Evolutionary conservation across 2,888 invertebrate genomes (phyloP).

Genomic region (Platerodrilus igneus): DNA sequence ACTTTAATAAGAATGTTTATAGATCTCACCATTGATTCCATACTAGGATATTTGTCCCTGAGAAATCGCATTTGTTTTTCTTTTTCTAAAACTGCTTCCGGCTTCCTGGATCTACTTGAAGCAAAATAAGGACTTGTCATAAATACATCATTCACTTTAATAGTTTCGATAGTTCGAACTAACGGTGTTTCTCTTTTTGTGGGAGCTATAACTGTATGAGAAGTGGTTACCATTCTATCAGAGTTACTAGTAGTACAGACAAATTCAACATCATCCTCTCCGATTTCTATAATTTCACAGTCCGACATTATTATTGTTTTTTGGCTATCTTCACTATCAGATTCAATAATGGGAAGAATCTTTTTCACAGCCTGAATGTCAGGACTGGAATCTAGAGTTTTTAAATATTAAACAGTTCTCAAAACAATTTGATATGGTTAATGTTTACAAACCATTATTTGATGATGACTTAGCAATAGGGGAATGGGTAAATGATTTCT

Average conservation of each 20-base stretch:
- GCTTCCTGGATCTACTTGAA: slow-evolving; percentile 35
- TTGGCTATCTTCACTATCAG: too few relatives aligned
- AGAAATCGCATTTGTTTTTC: slow-evolving; percentile 60
- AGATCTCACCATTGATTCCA: slow-evolving; percentile 54
- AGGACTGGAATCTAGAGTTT: slow-evolving; percentile 9
- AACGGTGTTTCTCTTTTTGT: too few relatives aligned
- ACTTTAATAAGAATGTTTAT: slow-evolving; percentile 5
- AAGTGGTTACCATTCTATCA: too few relatives aligned
- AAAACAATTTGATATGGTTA: too few relatives aligned
- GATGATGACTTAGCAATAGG: slow-evolving; percentile 17
- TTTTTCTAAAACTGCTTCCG: slow-evolving; percentile 45
- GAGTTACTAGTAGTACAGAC: too few relatives aligned
- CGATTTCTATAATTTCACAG: slow-evolving; percentile 9
- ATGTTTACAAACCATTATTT: too few relatives aligned
- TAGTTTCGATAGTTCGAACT: too few relatives aligned
- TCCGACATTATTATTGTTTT: too few relatives aligned
- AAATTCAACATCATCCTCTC: too few relatives aligned
- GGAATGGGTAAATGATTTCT: slow-evolving; percentile 50
- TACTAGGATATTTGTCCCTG: slow-evolving; percentile 58
- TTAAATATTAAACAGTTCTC: slow-evolving; percentile 9
- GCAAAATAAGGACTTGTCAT: too few relatives aligned
- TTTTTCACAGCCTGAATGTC: background rate
- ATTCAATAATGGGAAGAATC: slow-evolving; percentile 7
- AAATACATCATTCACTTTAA: too few relatives aligned
- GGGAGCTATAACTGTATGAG: too few relatives aligned